Conservation (phyloP, 2,888 invertebrate genomes). For the Taphrorychus bicolor region DNA sequence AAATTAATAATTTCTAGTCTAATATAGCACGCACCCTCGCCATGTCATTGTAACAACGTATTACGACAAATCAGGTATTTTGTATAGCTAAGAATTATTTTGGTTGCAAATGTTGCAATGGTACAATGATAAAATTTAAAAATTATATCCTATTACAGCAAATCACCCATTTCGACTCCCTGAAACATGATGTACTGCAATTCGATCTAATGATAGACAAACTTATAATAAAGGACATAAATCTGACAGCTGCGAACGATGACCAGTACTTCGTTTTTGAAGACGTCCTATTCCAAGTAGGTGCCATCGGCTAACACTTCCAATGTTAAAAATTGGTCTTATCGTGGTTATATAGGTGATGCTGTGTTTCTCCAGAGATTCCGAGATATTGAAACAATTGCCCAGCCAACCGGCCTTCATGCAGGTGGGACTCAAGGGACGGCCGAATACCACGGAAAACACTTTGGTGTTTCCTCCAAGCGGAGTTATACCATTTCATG, state of each 20-base stretch:
- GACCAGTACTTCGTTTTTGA: constrained; percentile 98
- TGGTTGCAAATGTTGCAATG: too few relatives aligned
- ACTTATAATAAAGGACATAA: constrained; percentile 94
- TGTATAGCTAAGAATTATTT: too few relatives aligned
- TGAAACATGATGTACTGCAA: constrained; percentile 83
- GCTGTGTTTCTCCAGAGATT: constrained; percentile 91
- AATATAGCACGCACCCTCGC: too few relatives aligned
- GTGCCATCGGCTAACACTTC: neutral
- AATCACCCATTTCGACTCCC: constrained; percentile 75
- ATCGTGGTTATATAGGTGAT: constrained; percentile 69
- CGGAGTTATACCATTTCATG: constrained; percentile 95
- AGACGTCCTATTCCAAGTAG: constrained; percentile 90
- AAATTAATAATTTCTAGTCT: too few relatives aligned
- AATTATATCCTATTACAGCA: constrained; percentile 63
- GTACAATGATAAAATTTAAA: neutral
- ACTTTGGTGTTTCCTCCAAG: constrained; percentile 88
- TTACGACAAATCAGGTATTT: too few relatives aligned
- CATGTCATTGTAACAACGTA: too few relatives aligned
- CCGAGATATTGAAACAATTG: constrained; percentile 77
- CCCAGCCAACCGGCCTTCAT: constrained; percentile 71
- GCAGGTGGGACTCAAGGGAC: constrained; percentile 77
- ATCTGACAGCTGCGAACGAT: constrained; percentile 94
- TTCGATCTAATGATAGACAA: constrained; percentile 94
- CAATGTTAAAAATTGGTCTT: too few relatives aligned
- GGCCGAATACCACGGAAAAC: constrained; percentile 70